Percentiles rank a stretch among this genome's conserved stretches.
Conservation (phyloP, 2,797 vertebrate species). For the Prionace glauca region DNA sequence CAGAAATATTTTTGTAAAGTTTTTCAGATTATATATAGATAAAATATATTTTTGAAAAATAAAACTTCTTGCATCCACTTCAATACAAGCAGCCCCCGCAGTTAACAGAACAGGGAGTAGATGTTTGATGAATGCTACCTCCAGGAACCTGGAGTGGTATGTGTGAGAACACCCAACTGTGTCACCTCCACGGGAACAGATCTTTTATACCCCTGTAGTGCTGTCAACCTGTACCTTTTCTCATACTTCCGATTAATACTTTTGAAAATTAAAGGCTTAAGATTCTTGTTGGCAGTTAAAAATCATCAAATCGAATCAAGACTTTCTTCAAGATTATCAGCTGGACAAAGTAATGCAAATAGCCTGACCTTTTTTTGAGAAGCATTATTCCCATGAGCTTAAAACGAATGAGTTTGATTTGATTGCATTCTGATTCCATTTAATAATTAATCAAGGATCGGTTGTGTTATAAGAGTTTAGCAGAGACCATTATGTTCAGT, state of each 20-base stretch:
- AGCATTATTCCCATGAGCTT: not conserved
- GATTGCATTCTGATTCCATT: conserved; percentile 13
- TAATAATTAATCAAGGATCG: not conserved
- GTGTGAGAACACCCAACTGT: not conserved
- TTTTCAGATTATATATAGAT: too few species aligned
- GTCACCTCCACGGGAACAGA: not conserved
- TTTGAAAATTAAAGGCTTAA: not conserved
- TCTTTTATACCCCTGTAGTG: not conserved
- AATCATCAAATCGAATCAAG: too few species aligned
- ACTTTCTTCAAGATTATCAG: not conserved
- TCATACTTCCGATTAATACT: not conserved
- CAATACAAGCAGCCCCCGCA: not conserved
- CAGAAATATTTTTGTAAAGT: too few species aligned
- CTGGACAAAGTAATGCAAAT: not conserved
- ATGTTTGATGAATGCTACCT: conserved; percentile 28
- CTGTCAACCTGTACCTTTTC: not conserved
- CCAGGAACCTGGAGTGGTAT: not conserved
- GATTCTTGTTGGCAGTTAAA: not conserved
- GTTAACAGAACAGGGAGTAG: not conserved
- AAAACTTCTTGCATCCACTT: not conserved
- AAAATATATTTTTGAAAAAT: too few species aligned
- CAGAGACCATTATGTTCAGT: not conserved
- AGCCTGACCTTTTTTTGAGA: not conserved
- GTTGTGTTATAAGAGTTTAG: not conserved
- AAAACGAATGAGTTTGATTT: not conserved